Conservation (phyloP, 1,140 invertebrate species). For the Brachionus manjavacas region DNA sequence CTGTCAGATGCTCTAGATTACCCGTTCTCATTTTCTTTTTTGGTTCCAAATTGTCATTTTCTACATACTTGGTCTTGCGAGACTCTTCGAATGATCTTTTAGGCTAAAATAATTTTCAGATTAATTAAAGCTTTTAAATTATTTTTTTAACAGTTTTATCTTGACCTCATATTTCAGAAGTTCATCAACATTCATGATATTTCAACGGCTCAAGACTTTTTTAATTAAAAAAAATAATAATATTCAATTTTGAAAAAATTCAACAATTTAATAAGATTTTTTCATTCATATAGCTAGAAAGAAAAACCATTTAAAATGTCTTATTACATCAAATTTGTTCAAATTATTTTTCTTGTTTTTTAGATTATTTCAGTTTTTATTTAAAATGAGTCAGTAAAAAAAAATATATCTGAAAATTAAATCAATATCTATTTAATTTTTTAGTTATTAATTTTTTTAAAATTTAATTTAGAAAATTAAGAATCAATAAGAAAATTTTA, state of each 20-base stretch:
- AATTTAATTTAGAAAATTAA: too few relatives aligned
- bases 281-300: not conserved
- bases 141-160: not conserved
- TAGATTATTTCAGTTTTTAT: too few relatives aligned
- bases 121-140: not conserved
- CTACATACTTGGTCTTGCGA: not conserved
- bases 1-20: not conserved
- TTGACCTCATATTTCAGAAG: slow-evolving; percentile 14
- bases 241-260: not conserved
- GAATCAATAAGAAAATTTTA: too few relatives aligned
- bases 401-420: too few relatives aligned
- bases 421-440: too few relatives aligned
- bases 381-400: too few relatives aligned
- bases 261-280: not conserved
- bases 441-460: too few relatives aligned
- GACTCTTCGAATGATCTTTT: not conserved
- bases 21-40: slow-evolving; percentile 8
- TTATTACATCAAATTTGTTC: not conserved
- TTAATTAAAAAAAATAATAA: not conserved
- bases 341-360: too few relatives aligned
- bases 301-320: not conserved
- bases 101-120: not conserved
- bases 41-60: not conserved
- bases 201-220: not conserved
- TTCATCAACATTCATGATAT: slow-evolving; percentile 42